phyloP scores from a whole-genome alignment of 2,113 vertebrate species.

The Myanophis thanlyinensis region DNA sequence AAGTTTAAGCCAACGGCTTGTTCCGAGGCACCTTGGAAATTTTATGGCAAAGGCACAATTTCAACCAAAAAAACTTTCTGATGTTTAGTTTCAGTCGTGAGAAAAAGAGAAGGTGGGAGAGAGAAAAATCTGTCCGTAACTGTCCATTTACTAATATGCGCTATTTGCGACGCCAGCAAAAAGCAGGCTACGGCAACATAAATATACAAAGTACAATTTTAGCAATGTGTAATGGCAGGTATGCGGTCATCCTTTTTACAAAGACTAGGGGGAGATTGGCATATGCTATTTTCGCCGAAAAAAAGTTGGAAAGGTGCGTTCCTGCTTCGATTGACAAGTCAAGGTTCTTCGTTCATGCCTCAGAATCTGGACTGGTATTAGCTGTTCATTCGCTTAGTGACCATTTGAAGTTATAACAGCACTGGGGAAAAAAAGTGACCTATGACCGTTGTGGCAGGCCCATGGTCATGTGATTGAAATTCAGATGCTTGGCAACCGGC shows the following conservation, averaged over 20 bases:
- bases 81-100: not conserved
- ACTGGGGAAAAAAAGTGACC: not conserved
- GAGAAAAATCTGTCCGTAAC: not conserved
- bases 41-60: not conserved
- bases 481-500: not conserved
- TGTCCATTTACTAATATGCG: not conserved
- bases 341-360: not conserved
- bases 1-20: not conserved
- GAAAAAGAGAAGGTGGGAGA: not conserved
- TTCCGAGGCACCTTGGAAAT: not conserved
- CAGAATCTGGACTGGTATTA: no score
- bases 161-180: not conserved
- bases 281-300: not conserved
- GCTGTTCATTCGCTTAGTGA: not conserved
- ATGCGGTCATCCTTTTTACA: not conserved
- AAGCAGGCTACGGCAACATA: not conserved
- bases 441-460: not conserved
- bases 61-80: not conserved
- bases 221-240: not conserved
- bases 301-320: not conserved
- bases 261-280: not conserved
- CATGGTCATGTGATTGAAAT: no score
- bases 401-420: not conserved
- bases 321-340: not conserved
- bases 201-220: not conserved